phyloP scores from a whole-genome alignment of 2,113 vertebrate species.

The Danio rerio region GRCz12tu NC_133197.1:33149501-33150000 shows the following conservation, averaged over 20 bases:
- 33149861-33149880: constrained; percentile 28
- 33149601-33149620: not conserved
- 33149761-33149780: not conserved
- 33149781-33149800: constrained; percentile 29
- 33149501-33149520: constrained; percentile 3
- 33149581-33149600: constrained; percentile 1
- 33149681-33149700: not conserved
- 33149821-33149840: constrained; percentile 48
- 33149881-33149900: constrained; percentile 52
- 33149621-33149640: constrained; percentile 25
- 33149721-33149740: not conserved
- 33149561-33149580: constrained; percentile 2
- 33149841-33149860: constrained; percentile 34
- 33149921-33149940: constrained; percentile 15
- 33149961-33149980: not conserved
- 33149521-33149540: not conserved
- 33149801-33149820: constrained; percentile 19
- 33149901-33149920: constrained; percentile 10
- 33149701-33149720: constrained; percentile 6
- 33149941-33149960: constrained; percentile 4
- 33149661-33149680: constrained; percentile 38
- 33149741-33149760: constrained; percentile 8
- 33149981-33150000: not conserved
- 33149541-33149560: constrained; percentile 37
- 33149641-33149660: constrained; percentile 24